Conservation (phyloP, 2,113 vertebrate genomes). For the Fulmarus glacialis region DNA sequence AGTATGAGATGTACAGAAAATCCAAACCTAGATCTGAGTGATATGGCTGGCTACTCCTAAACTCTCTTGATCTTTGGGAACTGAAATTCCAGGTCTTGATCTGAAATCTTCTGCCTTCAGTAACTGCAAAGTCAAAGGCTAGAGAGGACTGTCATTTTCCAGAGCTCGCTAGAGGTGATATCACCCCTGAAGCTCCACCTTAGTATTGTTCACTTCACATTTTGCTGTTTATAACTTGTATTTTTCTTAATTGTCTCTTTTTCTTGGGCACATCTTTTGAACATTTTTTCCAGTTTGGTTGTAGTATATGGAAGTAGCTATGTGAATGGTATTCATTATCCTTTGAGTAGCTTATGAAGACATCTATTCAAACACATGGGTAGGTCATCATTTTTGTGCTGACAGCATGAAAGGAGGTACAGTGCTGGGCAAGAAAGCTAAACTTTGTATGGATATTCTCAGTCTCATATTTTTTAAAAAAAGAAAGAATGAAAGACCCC, state of each 20-base stretch:
- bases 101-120: not conserved
- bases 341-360: constrained; percentile 42
- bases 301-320: not conserved
- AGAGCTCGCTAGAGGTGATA: not conserved
- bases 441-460: not conserved
- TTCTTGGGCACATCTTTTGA: not conserved
- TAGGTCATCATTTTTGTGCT: constrained; percentile 15
- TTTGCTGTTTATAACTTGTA: not conserved
- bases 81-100: not conserved
- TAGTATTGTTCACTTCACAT: not conserved
- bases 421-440: constrained; percentile 19
- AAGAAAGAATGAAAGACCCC: not conserved
- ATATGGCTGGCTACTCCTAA: not conserved
- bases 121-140: not conserved
- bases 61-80: not conserved
- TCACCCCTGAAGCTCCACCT: not conserved
- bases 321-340: not conserved
- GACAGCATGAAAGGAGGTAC: constrained; percentile 15
- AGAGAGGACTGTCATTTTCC: not conserved
- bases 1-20: not conserved
- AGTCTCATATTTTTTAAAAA: not conserved
- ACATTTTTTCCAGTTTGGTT: not conserved
- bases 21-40: not conserved
- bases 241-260: not conserved
- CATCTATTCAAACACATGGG: constrained; percentile 17